Evolutionary conservation across 2,888 invertebrate genomes (phyloP), one percentile per base, ranked within the genome.

Genomic region (Caenorhabditis auriculariae): DNA sequence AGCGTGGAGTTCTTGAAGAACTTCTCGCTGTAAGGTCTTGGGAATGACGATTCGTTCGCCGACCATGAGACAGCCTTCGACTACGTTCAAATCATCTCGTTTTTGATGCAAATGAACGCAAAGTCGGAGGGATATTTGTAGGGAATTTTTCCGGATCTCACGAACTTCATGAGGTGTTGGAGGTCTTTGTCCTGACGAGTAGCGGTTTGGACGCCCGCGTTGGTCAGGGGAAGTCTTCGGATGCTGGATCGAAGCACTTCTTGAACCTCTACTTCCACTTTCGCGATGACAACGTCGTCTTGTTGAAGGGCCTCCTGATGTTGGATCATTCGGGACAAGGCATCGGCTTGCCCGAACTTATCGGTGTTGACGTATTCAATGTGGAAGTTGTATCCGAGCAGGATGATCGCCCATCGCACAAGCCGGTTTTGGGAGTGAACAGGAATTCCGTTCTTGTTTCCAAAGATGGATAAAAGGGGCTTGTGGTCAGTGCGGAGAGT

Each of bases 1-100:
- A n/a, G 56, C 21, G 61, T 80, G 80, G 3, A 81, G 51, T 43
- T 67, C 55, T 15, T 65, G 28, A 0, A 81, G 43, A 0, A 76
- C 64, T 9, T 50, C 32, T 7, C 26, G 28, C 7, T 54, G 66
- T 2, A 72, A 47, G 17, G 38, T 48, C 29, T 28, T 23, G 7
- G 80, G 81, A 27, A 81, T 63, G 3, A 79, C 60, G 1, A 77
- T 64, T 6, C 75, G 54, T 5, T 56, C 43, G 15, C 66, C 72
- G 26, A 69, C 64, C 37, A 73, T 26, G 6, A 81, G 29, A 53
- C 74, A 69, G 5, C 68, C 75, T 35, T 72, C 53, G 6, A 72
- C 60, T 2, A 72, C 29, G 0, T 63, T 50, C 24, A 78, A 37
- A 37, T 71, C 58, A 23, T 54, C 28, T n/a, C n/a, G n/a, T n/a